Evolutionary conservation across 2,888 invertebrate genomes (phyloP), one percentile per base, ranked within the genome.

Genomic region (Agrotis clavis): DNA sequence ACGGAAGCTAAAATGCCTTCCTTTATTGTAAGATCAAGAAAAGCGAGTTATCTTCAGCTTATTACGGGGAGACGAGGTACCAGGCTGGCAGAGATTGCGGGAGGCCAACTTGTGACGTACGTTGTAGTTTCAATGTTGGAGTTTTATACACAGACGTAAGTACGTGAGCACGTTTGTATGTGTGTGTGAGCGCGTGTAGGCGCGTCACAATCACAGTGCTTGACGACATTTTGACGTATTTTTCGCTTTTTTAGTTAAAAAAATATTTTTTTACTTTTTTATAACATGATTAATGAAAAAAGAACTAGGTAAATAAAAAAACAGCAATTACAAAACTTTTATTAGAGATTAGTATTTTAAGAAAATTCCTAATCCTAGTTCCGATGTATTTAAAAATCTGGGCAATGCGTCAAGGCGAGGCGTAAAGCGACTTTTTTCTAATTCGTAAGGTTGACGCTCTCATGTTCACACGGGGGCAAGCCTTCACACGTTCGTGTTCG

Each of bases 401-500:
- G 82, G 77, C 77, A 80, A 84, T 83, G 89, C 87, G 88, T 88
- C 85, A 86, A 86, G 86, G 86, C 86, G 89, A 87, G 87, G 90
- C 88, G 92, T 92, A 92, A 83, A 92, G 88, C 90, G 89, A 92
- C 92, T 94, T 95, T 94, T 95, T 94, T 95, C 93, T 93, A 94
- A 94, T 95, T 94, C 90, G 93, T 94, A 95, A 96, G 96, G 95
- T 96, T 96, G 95, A 93, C 95, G 96, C 92, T 95, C 95, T 92
- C 94, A 85, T 91, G 94, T 94, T 94, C 94, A 92, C 93, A 94
- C 93, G 93, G 91, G 92, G 92, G 91, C 93, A 91, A 91, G 92
- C 90, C 92, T 84, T 91, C 92, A 91, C 91, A 90, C 91, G 92
- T 88, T 88, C 89, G 89, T 93, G 94, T 93, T 93, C 93, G 94